Evolutionary conservation across 2,888 invertebrate genomes (phyloP), one percentile per base, ranked within the genome.

Genomic region (Tupiocoris notatus): DNA sequence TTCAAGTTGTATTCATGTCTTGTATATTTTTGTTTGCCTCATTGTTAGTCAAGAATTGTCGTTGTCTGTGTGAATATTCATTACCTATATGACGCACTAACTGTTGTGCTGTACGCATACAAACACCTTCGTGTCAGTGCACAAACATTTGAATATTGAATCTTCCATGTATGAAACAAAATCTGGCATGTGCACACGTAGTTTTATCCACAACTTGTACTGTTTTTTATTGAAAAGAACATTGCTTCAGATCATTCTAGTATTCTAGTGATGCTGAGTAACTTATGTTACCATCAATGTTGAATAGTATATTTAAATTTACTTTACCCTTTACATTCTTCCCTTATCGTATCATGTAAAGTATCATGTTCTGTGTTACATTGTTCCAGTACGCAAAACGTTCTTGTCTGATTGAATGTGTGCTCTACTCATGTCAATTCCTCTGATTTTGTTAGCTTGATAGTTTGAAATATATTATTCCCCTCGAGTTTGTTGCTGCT

Each of bases 151-250:
- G 6, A 70, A 58, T 67, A 22, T 67, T 18, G 25, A 65, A 39
- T 67, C 59, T 70, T 70, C 70, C 59, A 59, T 70, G 24, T 23
- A 39, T 70, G 39, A 67, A 24, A 67, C 67, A 59, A 59, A 67
- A 67, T 18, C 57, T 67, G 56, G 57, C 67, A 67, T 57, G 22
- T 67, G 57, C 57, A 65, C 39, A 18, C 16, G 25, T 57, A 22
- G 22, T n/a, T n/a, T n/a, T n/a, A n/a, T n/a, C n/a, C n/a, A n/a
- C n/a, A n/a, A n/a, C n/a, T n/a, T n/a, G n/a, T n/a, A n/a, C n/a
- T n/a, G n/a, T n/a, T n/a, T n/a, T n/a, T n/a, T n/a, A n/a, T n/a
- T n/a, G n/a, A n/a, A n/a, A n/a, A n/a, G n/a, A n/a, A n/a, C n/a
- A n/a, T n/a, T n/a, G n/a, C n/a, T n/a, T n/a, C n/a, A n/a, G n/a